Evolutionary conservation across 2,797 vertebrate genomes (phyloP).

Genomic region (Lithobates sylvaticus): DNA sequence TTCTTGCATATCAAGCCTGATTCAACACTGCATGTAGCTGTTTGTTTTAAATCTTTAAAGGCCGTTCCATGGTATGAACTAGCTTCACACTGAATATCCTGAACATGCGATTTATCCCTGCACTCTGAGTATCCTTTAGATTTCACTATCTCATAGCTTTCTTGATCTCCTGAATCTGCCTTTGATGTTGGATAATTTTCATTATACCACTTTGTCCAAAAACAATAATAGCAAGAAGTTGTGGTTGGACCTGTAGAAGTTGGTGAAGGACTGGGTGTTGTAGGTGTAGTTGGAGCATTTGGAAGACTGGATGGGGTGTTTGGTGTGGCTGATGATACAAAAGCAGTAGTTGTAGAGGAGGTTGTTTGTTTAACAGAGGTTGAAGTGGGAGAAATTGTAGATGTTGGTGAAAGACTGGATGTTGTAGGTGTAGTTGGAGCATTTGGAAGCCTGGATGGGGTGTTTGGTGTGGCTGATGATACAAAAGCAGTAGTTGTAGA

Average conservation of each 20-base stretch:
- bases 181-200: constrained; percentile 4
- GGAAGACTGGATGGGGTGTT: not conserved
- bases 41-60: not conserved
- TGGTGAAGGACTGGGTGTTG: not conserved
- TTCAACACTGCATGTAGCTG: not conserved
- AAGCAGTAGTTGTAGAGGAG: no score
- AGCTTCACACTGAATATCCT: not conserved
- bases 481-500: no score
- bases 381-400: no score
- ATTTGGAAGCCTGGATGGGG: no score
- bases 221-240: not conserved
- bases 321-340: no score
- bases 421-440: no score
- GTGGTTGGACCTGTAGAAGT: not conserved
- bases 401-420: not conserved
- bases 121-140: not conserved
- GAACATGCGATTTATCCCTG: constrained; percentile 2
- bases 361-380: no score
- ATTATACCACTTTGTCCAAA: constrained; percentile 6
- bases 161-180: constrained; percentile 1
- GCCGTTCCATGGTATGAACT: not conserved
- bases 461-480: no score
- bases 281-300: no score
- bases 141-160: not conserved
- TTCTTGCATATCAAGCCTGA: constrained; percentile 1